Conservation (phyloP, 1,140 invertebrate genomes). For the Philotrypesis tridentata region DNA sequence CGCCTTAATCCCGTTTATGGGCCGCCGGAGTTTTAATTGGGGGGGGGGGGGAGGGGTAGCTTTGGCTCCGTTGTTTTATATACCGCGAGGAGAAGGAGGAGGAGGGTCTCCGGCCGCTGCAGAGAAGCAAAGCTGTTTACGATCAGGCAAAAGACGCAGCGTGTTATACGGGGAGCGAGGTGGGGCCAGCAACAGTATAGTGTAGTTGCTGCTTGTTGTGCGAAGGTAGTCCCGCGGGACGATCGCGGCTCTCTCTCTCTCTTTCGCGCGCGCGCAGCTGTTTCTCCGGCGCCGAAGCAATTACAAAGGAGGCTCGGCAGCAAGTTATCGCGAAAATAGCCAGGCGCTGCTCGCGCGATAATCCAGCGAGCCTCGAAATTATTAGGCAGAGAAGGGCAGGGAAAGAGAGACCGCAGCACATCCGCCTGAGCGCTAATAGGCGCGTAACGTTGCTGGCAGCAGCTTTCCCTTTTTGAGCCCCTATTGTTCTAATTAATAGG, state of each 20-base stretch:
- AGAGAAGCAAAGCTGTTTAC: not conserved
- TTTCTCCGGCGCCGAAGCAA: conserved; percentile 64
- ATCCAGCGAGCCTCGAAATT: conserved; percentile 64
- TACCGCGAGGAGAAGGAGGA: not conserved
- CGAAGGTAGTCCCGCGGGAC: conserved; percentile 48
- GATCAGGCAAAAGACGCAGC: not conserved
- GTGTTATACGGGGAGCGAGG: not conserved
- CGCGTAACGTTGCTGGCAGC: conserved; percentile 22
- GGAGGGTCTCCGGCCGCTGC: no score
- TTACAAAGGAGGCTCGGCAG: conserved; percentile 67
- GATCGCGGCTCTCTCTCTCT: not conserved
- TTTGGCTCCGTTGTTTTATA: not conserved
- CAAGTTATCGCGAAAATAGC: conserved; percentile 66
- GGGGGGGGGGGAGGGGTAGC: no score
- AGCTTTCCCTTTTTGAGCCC: conserved; percentile 14
- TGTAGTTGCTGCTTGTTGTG: no score
- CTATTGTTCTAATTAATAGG: conserved; percentile 71
- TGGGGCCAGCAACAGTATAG: no score
- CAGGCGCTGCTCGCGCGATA: conserved; percentile 64
- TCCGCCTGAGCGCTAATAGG: conserved; percentile 57
- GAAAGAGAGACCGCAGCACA: conserved; percentile 46
- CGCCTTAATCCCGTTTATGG: conserved; percentile 1
- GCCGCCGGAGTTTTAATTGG: conserved; percentile 19
- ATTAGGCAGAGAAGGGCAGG: conserved; percentile 62
- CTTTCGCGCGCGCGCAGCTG: conserved; percentile 64